These are phyloP conservation scores for Arenaria interpres DNA, from an alignment of 2,113 vertebrate genomes.

Conservation along the genomic window DNA sequence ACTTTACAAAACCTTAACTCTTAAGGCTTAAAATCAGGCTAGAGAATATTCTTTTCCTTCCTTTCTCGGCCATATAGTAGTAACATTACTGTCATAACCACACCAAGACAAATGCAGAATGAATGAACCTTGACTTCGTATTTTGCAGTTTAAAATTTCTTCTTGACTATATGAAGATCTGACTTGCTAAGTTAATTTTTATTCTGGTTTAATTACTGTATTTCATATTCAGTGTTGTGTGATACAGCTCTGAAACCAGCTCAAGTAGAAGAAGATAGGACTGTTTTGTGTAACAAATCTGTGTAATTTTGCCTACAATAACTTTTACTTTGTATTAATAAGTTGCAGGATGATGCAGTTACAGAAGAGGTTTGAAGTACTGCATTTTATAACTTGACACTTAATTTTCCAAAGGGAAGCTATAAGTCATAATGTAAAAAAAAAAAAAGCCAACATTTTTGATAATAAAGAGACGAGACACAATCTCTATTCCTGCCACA, in stretches of 20 bases:
- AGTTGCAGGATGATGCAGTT: neutral
- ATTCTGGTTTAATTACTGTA: neutral
- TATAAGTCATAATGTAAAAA: neutral
- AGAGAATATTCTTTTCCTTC: neutral
- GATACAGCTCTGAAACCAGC: neutral
- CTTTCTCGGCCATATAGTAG: neutral
- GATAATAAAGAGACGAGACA: neutral
- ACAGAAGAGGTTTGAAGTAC: neutral
- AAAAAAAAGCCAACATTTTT: neutral
- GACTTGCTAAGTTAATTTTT: neutral
- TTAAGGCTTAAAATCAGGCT: neutral
- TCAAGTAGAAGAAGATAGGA: neutral
- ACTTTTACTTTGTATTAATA: neutral
- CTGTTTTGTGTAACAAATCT: neutral
- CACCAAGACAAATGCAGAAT: neutral
- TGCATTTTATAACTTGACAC: neutral
- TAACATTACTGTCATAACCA: neutral
- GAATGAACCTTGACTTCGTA: neutral
- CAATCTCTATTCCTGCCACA: neutral
- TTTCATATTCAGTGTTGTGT: neutral
- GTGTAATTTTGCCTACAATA: neutral
- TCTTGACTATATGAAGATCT: neutral
- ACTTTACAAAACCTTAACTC: neutral
- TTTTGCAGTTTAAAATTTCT: neutral
- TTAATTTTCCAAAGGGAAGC: neutral